Evolutionary conservation across 2,797 vertebrate species (phyloP).

Genomic region (Dryobates pubescens): DNA sequence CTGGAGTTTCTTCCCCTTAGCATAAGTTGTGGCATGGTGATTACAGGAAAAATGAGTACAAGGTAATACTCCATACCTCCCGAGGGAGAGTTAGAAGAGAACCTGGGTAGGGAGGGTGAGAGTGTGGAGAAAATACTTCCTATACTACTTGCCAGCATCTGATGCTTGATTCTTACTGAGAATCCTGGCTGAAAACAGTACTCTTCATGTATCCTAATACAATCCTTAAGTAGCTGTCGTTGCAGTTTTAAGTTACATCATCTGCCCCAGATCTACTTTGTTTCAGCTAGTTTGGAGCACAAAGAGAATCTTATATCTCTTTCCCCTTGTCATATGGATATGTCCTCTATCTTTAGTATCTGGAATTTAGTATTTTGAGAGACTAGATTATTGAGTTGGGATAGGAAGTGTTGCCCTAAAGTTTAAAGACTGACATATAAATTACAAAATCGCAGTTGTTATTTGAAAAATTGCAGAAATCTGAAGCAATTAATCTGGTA

Average conservation of each 20-base stretch:
- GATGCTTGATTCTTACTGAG: neutral
- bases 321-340: neutral
- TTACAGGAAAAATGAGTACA: neutral
- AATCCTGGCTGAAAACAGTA: neutral
- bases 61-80: neutral
- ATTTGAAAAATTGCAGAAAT: neutral
- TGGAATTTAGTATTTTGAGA: neutral
- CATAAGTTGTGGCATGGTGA: neutral
- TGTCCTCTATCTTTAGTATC: neutral
- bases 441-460: conserved; percentile 1
- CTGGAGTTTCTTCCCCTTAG: neutral
- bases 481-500: neutral
- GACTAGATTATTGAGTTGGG: neutral
- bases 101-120: neutral
- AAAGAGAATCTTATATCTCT: neutral
- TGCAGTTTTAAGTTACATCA: neutral
- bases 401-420: neutral
- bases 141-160: neutral
- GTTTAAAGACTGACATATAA: neutral
- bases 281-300: neutral
- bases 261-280: neutral
- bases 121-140: neutral
- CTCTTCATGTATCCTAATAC: neutral
- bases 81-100: neutral
- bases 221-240: neutral